Base-by-base conservation (phyloP, 2,113 vertebrate species). In the Cyanoderma ruficeps region DNA sequence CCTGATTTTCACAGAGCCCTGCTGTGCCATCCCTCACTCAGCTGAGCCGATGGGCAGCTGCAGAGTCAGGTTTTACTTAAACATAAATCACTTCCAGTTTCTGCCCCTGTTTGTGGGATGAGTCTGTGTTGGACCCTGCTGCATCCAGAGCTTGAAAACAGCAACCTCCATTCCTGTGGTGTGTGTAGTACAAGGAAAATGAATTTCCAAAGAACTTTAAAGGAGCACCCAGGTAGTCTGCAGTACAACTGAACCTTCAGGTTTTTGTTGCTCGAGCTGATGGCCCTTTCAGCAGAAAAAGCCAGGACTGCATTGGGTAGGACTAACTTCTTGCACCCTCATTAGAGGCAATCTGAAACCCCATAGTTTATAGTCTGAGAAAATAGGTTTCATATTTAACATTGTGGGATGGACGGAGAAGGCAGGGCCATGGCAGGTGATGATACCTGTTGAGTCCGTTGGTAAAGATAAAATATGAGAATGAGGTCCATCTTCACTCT, bases 21-120 rank as follows among this genome's bases (percentile, higher is more conserved):
- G 19, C 39, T 75, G 28, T 10, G 3, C 68, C 46, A 15, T 15
- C 41, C 49, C 10, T 52, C 57, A 1, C 31, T n/a, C 23, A 49
- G n/a, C 27, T 28, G 47, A 41, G 50, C 59, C 0, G 0, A 13
- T 19, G 59, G 28, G 59, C 35, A 83, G 7, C 44, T 60, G 52
- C 49, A 56, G 52, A 9, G 16, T 60, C 57, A 27, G 57, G 59
- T 44, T 71, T 69, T 46, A 15, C 21, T 77, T 25, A 55, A 81
- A 74, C 6, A 30, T 41, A 20, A 86, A 31, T 27, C 53, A 25
- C 15, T 63, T 52, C 65, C 65, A 30, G 31, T 59, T 89, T 55
- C 46, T 87, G 69, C 41, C 42, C 25, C 44, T 21, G 12, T 60
- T 78, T 47, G 47, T 27, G 33, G 60, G 53, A 11, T 33, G 50